These are phyloP conservation scores for Poeciliopsis infans DNA, from an alignment of 2,797 vertebrate species.

Conservation along the genomic window DNA sequence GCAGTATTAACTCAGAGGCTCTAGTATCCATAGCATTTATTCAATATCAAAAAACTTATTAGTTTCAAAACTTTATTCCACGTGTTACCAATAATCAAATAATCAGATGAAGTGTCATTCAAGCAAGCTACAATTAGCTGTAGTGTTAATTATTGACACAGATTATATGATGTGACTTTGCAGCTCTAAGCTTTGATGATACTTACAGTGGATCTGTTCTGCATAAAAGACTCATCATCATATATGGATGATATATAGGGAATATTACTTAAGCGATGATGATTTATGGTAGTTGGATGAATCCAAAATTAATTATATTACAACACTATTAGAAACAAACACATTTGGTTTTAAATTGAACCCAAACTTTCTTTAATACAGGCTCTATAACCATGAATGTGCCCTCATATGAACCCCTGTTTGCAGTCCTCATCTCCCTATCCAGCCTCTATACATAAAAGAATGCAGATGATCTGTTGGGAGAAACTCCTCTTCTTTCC, in stretches of 20 bases:
- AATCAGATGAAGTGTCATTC: not conserved
- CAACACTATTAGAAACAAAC: not conserved
- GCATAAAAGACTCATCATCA: not conserved
- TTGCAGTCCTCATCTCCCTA: slow-evolving; percentile 41
- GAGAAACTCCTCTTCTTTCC: slow-evolving; percentile 48
- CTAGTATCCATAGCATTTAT: not conserved
- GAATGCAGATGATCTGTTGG: slow-evolving; percentile 39
- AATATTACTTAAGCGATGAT: not conserved
- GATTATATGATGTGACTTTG: not conserved
- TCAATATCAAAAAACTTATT: not conserved
- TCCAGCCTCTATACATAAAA: slow-evolving; percentile 21
- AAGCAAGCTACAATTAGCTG: not conserved
- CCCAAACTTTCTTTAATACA: slow-evolving; percentile 2
- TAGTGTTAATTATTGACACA: not conserved
- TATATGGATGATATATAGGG: not conserved
- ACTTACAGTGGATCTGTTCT: not conserved
- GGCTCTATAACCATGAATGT: not conserved
- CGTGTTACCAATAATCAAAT: not conserved
- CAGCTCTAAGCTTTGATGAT: not conserved
- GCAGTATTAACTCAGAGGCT: not conserved
- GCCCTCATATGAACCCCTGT: slow-evolving; percentile 14
- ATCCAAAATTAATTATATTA: not conserved
- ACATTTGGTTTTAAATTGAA: slow-evolving; percentile 19
- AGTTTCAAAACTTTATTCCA: not conserved
- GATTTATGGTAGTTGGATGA: not conserved